Base-by-base conservation (phyloP, 2,888 invertebrate species). In the Harpalus rufipes region DNA sequence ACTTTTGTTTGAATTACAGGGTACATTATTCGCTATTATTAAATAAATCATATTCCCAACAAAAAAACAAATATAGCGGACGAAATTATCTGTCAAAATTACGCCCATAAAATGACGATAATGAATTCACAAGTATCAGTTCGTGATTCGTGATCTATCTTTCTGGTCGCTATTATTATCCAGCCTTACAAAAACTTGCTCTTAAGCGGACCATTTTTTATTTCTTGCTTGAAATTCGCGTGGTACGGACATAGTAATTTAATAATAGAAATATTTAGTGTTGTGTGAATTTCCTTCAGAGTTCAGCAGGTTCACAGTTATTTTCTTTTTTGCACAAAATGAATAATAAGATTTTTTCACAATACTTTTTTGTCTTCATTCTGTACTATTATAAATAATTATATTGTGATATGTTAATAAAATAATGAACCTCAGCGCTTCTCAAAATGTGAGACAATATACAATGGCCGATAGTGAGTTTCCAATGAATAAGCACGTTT, bases 221-320 rank as follows among this genome's bases (percentile, higher is more conserved):
- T 72, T 72, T 72, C 72, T 72, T 41, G 72, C 58, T 59, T 79
- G 3, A 59, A 79, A 32, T 79, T 79, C 39, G 61, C 79, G 79
- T 79, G 79, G 58, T 18, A 41, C 59, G 79, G 51, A 79, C 79
- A 58, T 79, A 79, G 79, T 79, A 79, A 79, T 79, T 79, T 79
- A 39, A 79, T 79, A 79, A 79, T 79, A 79, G 79, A 58, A 79
- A 72, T 79, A 39, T 56, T 61, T 56, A 39, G 61, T 79, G 25
- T 25, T 79, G 59, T 79, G 59, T 79, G 79, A 79, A 59, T 79
- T 79, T 72, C 18, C 14, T 79, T 59, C 25, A 10, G 61, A 32
- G 59, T 59, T 59, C 79, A 79, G 39, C n/a, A 21, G 59, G 21
- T 61, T 51, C 76, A 51, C 41, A 74, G 10, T 74, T 74, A 74